Conservation (phyloP, 2,888 invertebrate genomes). For the Drosophila mimetica region DNA sequence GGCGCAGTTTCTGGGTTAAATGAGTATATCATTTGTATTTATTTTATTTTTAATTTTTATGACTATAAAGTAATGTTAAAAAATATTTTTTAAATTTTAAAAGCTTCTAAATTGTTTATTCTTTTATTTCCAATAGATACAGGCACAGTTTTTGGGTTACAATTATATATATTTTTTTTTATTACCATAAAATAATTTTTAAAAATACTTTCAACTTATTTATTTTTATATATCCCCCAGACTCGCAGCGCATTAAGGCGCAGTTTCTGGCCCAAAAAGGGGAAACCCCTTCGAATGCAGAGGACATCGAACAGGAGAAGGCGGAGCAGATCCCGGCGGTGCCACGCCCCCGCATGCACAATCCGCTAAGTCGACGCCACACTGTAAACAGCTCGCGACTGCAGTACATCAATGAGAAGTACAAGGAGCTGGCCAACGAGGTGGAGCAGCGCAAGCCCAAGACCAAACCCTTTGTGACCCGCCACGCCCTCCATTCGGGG, state of each 20-base stretch:
- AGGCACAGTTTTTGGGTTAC: background rate
- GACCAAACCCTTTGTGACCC: slow-evolving; percentile 55
- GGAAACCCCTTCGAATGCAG: background rate
- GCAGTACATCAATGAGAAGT: slow-evolving; percentile 55
- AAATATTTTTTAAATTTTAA: no score
- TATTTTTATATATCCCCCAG: background rate
- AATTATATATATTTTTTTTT: no score
- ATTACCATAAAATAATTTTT: no score
- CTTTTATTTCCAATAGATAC: background rate
- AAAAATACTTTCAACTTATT: no score
- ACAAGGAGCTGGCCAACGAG: slow-evolving; percentile 43
- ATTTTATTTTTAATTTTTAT: no score
- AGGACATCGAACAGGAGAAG: background rate
- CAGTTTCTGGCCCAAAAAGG: background rate
- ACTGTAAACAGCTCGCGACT: slow-evolving; percentile 56
- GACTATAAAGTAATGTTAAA: no score
- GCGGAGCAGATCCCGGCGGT: slow-evolving; percentile 6
- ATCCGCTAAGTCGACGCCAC: slow-evolving; percentile 57
- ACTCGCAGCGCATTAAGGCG: background rate
- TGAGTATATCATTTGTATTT: no score
- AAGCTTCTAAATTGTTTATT: no score
- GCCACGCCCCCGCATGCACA: slow-evolving; percentile 36
- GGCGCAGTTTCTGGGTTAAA: no score
- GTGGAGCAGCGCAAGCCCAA: slow-evolving; percentile 29
- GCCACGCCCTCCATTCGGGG: slow-evolving; percentile 57